A percentile compares a stretch with the other conserved stretches of the same genome.
These are phyloP conservation scores for Fulmarus glacialis DNA, from an alignment of 2,113 vertebrate genomes.

Conservation along the genomic window DNA sequence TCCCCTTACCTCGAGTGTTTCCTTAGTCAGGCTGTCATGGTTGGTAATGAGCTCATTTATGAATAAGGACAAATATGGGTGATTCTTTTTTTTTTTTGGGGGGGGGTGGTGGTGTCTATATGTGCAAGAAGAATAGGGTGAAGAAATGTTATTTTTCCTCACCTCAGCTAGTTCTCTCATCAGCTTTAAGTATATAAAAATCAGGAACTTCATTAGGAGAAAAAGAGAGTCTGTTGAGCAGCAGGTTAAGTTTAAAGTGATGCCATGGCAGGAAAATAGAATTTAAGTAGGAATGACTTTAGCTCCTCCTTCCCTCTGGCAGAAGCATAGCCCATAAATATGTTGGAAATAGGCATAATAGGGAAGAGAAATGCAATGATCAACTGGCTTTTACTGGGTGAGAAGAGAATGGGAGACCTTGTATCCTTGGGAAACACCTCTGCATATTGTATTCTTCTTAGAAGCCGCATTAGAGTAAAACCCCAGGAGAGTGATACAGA, in stretches of 20 bases:
- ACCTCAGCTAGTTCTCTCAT: neutral
- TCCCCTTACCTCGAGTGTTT: slow-evolving; percentile 9
- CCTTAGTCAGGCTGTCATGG: neutral
- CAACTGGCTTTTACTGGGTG: neutral
- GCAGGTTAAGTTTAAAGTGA: neutral
- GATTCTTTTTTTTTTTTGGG: neutral
- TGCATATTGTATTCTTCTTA: neutral
- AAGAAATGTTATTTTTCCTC: neutral
- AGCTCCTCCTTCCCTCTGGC: neutral
- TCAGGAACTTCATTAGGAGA: neutral
- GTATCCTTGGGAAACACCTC: neutral
- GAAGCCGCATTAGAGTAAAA: neutral
- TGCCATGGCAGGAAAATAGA: neutral
- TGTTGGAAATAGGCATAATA: neutral
- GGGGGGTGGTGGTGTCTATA: rapidly evolving
- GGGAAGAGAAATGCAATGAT: neutral
- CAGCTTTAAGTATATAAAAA: neutral
- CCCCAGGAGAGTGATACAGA: neutral
- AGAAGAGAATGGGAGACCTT: neutral
- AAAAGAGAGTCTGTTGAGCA: neutral
- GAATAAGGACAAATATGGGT: neutral
- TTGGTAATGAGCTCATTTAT: neutral
- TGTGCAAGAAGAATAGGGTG: neutral
- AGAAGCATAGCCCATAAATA: neutral
- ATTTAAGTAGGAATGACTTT: neutral